These are phyloP conservation scores for Brenthis daphne DNA, from an alignment of 2,888 invertebrate genomes.

Conservation along the genomic window DNA sequence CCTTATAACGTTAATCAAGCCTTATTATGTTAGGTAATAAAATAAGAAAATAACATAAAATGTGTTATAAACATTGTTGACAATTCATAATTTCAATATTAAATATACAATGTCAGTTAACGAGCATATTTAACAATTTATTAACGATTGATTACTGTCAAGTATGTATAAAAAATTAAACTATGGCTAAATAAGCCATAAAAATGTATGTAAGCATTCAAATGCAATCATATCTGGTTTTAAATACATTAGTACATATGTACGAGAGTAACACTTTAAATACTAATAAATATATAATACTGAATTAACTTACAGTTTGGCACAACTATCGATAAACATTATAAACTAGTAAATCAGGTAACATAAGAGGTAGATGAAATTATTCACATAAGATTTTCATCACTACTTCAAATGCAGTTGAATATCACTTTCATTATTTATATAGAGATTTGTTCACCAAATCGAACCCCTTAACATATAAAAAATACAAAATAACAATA, in stretches of 20 bases:
- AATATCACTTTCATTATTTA: constrained; percentile 11
- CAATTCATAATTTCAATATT: background rate
- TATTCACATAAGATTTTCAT: constrained; percentile 20
- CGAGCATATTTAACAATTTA: no score
- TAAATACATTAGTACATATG: background rate
- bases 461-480: no score
- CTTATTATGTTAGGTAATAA: background rate
- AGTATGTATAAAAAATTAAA: no score
- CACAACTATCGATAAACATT: constrained; percentile 30
- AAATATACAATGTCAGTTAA: no score
- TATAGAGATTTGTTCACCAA: background rate
- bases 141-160: no score
- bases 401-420: constrained; percentile 10
- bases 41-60: background rate
- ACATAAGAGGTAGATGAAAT: constrained; percentile 55
- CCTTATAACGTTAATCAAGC: background rate
- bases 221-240: constrained; percentile 3
- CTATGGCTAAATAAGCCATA: no score
- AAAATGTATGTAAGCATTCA: background rate
- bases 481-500: no score
- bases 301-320: constrained; percentile 29
- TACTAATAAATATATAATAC: background rate
- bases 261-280: background rate
- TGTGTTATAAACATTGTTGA: background rate
- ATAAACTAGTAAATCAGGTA: constrained; percentile 46